phyloP scores from a whole-genome alignment of 2,888 invertebrate species.

The Drosophila testacea region DNA sequence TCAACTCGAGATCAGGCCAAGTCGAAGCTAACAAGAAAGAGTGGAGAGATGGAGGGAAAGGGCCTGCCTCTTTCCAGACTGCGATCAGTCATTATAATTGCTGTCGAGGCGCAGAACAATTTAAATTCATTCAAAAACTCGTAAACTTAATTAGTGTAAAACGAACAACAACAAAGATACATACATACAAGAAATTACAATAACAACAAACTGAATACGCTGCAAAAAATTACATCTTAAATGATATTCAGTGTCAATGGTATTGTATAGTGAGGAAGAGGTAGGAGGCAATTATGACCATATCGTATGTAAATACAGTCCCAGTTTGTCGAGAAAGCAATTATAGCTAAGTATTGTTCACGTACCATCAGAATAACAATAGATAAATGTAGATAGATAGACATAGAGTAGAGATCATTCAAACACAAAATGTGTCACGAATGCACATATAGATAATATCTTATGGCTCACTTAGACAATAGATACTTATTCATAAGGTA shows the following conservation, averaged over 20 bases:
- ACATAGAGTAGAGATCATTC: slow-evolving; percentile 16
- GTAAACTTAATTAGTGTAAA: slow-evolving; percentile 66
- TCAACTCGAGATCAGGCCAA: slow-evolving; percentile 49
- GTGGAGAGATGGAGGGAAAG: slow-evolving; percentile 11
- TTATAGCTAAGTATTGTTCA: slow-evolving; percentile 16
- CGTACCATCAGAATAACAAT: slow-evolving; percentile 13
- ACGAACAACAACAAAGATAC: slow-evolving; percentile 7
- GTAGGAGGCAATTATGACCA: slow-evolving; percentile 8
- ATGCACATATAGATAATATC: slow-evolving; percentile 5
- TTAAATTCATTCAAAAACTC: slow-evolving; percentile 70
- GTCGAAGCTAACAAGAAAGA: slow-evolving; percentile 7
- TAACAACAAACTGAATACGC: slow-evolving; percentile 15
- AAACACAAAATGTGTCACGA: slow-evolving; percentile 25
- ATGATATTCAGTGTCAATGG: slow-evolving; percentile 71
- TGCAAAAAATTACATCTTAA: slow-evolving; percentile 41
- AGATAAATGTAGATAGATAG: not conserved
- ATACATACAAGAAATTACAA: slow-evolving; percentile 5
- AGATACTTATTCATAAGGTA: not conserved
- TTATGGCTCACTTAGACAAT: not conserved
- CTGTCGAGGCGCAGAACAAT: slow-evolving; percentile 64
- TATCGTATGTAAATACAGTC: not conserved
- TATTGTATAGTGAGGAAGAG: not conserved
- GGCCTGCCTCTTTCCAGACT: not conserved
- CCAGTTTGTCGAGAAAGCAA: slow-evolving; percentile 28
- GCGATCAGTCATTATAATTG: slow-evolving; percentile 44